Evolutionary conservation across 2,888 invertebrate genomes (phyloP), one percentile per base, ranked within the genome.

Genomic region (Philereme vetulata): DNA sequence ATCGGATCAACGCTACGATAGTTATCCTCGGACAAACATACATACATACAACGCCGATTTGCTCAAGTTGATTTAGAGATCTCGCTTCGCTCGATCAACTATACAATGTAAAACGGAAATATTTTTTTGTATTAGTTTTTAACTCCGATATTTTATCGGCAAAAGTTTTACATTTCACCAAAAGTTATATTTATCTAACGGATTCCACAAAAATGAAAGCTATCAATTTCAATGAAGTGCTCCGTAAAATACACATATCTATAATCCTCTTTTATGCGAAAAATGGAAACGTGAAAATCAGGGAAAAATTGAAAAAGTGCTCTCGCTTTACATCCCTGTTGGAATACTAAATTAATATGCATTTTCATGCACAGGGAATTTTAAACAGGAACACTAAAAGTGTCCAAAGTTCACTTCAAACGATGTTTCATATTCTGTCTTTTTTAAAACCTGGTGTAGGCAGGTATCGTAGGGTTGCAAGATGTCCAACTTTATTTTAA

Each of bases 331-430:
- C 58, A 58, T 54, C 62, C 50, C 51, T 67, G 72, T 78, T 78
- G 77, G 74, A 77, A 75, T 72, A 76, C 64, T 65, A 69, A 60
- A 78, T 80, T 69, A 76, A 80, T 80, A 75, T 78, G 73, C 75
- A 76, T 72, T 73, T 54, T 59, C 57, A 60, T 51, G 70, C 67
- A 74, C 65, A 73, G 68, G 56, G 77, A 74, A 72, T 73, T 75
- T 71, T 68, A 68, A 72, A 67, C 66, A 57, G 56, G 38, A 60
- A 47, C 60, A 52, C 55, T 55, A 59, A 55, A 63, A 62, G 49
- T 35, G 21, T 44, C 35, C 42, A 45, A 42, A 60, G 56, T 43
- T 53, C 45, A 47, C 56, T 51, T 42, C 47, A 54, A 57, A 55
- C 42, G 36, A 32, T 40, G 10, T 45, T 52, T 44, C 34, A 34